Evolutionary conservation across 2,113 vertebrate genomes (phyloP).

Genomic region (Loxodonta africana): DNA sequence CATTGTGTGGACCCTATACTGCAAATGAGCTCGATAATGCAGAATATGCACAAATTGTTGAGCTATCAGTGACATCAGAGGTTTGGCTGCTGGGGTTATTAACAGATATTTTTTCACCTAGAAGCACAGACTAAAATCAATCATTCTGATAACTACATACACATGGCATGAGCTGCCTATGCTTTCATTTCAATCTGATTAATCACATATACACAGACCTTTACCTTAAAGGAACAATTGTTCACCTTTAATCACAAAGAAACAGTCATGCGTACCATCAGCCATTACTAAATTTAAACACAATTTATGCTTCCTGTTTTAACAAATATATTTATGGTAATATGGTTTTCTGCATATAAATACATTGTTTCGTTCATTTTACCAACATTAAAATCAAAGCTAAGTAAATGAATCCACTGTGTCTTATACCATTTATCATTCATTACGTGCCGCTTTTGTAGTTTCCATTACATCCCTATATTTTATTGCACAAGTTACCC

Average conservation of each 20-base stretch:
- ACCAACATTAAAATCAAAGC: conserved; percentile 86
- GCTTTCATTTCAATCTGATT: conserved; percentile 92
- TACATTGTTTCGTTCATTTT: conserved; percentile 84
- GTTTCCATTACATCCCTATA: conserved; percentile 80
- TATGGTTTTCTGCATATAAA: conserved; percentile 82
- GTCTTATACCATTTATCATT: conserved; percentile 85
- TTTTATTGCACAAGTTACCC: conserved; percentile 83
- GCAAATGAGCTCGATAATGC: conserved; percentile 88
- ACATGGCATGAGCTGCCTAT: conserved; percentile 90
- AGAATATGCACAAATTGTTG: conserved; percentile 87
- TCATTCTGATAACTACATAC: conserved; percentile 91
- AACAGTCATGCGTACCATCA: conserved; percentile 87
- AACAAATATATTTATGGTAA: conserved; percentile 88
- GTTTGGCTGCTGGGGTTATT: conserved; percentile 89
- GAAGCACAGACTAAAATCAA: conserved; percentile 89
- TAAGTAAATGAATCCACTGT: conserved; percentile 81
- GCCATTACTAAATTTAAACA: conserved; percentile 88
- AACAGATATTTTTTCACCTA: conserved; percentile 91
- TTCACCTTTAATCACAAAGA: conserved; percentile 92
- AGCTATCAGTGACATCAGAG: conserved; percentile 88
- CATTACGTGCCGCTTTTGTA: conserved; percentile 78
- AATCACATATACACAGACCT: conserved; percentile 90
- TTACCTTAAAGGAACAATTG: conserved; percentile 92
- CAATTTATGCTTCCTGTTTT: conserved; percentile 87
- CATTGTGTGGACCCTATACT: conserved; percentile 79